These are phyloP conservation scores for Adelognathus sp. DNA, from an alignment of 2,888 invertebrate species.

Conservation along the genomic window DNA sequence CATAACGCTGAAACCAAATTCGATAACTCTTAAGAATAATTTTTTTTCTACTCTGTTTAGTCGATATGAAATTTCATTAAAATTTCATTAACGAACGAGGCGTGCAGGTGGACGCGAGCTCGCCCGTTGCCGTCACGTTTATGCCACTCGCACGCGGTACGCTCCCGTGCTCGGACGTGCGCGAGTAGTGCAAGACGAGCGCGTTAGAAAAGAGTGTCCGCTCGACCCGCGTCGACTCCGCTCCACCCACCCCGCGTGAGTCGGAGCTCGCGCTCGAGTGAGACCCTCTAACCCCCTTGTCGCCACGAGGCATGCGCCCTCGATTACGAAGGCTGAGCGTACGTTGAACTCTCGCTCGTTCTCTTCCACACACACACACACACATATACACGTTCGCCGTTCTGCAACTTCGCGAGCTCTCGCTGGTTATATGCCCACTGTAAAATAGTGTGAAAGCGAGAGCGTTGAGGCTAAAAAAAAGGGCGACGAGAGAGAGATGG, in stretches of 20 bases:
- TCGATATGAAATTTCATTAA: background rate
- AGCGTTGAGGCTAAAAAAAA: constrained; percentile 37
- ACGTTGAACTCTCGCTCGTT: constrained; percentile 45
- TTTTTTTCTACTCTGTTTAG: background rate
- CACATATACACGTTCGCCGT: constrained; percentile 9
- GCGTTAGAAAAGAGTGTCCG: constrained; percentile 5
- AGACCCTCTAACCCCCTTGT: constrained; percentile 58
- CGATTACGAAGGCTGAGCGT: constrained; percentile 65
- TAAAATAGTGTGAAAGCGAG: no score
- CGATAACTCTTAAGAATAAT: no score
- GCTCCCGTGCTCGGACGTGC: background rate
- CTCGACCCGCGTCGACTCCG: constrained; percentile 29
- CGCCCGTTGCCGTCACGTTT: constrained; percentile 1
- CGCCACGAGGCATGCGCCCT: constrained; percentile 57
- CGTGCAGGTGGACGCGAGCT: background rate
- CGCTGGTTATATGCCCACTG: background rate
- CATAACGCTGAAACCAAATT: no score
- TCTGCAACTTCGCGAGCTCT: constrained; percentile 7
- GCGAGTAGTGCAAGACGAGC: background rate
- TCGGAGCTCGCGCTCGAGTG: constrained; percentile 47
- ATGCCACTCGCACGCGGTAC: constrained; percentile 10
- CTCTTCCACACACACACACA: background rate
- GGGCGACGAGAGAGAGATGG: constrained; percentile 15
- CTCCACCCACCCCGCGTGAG: constrained; percentile 5
- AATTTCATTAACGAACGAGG: background rate